Percentiles rank a stretch among this genome's conserved stretches.
phyloP scores from a whole-genome alignment of 2,113 vertebrate species.

The Zapornia atra region DNA sequence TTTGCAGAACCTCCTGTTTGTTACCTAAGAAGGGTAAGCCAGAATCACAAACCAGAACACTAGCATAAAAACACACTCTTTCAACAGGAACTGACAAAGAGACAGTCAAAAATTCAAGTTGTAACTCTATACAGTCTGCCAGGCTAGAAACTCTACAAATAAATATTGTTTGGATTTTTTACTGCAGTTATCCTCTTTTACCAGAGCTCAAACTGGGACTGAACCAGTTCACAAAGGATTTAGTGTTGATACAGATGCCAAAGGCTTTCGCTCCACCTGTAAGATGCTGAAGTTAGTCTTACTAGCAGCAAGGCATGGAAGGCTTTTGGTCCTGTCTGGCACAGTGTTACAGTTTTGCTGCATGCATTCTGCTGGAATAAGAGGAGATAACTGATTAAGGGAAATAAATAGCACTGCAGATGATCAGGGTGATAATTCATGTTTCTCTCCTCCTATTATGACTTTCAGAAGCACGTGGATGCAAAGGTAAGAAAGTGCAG shows the following conservation, averaged over 20 bases:
- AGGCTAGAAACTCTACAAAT: background rate
- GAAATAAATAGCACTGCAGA: background rate
- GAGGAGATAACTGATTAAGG: background rate
- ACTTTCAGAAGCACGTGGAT: background rate
- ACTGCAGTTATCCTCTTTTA: background rate
- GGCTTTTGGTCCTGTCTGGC: background rate
- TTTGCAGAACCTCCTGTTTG: background rate
- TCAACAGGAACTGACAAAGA: constrained; percentile 36
- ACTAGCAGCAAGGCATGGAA: background rate
- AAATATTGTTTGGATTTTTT: background rate
- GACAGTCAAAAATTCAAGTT: constrained; percentile 33
- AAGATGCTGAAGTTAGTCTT: background rate
- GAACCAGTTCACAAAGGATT: background rate
- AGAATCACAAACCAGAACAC: background rate
- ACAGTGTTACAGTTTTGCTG: background rate
- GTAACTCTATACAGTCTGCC: background rate
- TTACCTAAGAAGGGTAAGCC: background rate
- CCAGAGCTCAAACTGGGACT: background rate
- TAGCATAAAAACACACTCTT: background rate
- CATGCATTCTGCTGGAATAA: background rate
- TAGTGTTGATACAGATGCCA: background rate
- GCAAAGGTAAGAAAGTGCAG: background rate
- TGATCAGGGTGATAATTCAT: background rate
- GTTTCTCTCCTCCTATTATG: background rate
- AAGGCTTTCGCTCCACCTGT: background rate